These are phyloP conservation scores for Zapornia atra DNA, from an alignment of 2,113 vertebrate species.

Conservation along the genomic window DNA sequence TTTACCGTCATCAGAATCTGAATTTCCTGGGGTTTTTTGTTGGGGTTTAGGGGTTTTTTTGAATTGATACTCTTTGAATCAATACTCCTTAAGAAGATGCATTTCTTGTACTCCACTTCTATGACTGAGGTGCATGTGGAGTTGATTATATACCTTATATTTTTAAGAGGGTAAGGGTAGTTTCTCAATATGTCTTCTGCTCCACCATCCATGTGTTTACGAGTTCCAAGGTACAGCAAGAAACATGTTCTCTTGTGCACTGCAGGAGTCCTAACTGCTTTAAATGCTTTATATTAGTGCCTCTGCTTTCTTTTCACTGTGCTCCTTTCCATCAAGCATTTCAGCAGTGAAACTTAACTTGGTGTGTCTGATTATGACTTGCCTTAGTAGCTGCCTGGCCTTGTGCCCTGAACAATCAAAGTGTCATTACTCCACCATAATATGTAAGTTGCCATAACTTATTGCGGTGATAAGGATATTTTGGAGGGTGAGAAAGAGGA, in stretches of 20 bases:
- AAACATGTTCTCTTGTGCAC: not conserved
- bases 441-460: not conserved
- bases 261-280: not conserved
- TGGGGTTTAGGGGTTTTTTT: not conserved
- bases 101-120: not conserved
- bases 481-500: not conserved
- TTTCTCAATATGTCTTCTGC: not conserved
- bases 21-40: not conserved
- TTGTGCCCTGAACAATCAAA: not conserved
- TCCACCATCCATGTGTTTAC: not conserved
- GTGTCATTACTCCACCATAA: not conserved
- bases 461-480: not conserved
- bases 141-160: not conserved
- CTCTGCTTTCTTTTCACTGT: constrained; percentile 10
- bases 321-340: not conserved
- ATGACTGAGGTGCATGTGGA: not conserved
- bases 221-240: not conserved
- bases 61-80: not conserved
- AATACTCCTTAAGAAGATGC: not conserved
- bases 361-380: not conserved
- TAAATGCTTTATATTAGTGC: not conserved
- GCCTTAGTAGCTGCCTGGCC: constrained; percentile 34
- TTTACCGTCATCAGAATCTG: not conserved
- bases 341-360: not conserved
- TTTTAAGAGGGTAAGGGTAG: not conserved